Evolutionary conservation across 2,113 vertebrate species (phyloP).

Genomic region (Sphaerodactylus townsendi): DNA sequence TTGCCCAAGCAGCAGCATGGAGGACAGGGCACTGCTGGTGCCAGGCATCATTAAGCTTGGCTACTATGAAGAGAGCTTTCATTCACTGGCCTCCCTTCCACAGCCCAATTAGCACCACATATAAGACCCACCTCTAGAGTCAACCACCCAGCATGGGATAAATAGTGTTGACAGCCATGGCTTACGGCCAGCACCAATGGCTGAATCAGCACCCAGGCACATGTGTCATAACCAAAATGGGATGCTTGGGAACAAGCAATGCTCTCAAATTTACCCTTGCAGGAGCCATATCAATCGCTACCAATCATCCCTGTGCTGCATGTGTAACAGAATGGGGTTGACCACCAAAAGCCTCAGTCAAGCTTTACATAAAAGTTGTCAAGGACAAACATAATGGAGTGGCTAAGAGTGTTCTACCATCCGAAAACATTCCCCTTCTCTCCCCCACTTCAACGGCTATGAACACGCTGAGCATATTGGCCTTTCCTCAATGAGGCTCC

Average conservation of each 20-base stretch:
- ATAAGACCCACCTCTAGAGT: neutral
- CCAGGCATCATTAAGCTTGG: constrained; percentile 57
- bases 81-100: constrained; percentile 6
- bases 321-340: neutral
- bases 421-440: no score
- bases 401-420: neutral
- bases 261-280: neutral
- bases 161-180: neutral
- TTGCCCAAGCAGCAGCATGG: neutral
- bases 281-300: neutral
- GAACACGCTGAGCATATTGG: no score
- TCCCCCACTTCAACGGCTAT: neutral
- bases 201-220: neutral
- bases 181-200: rapidly evolving
- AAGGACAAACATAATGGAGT: no score
- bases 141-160: neutral
- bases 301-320: neutral
- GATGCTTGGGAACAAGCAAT: neutral
- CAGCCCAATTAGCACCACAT: constrained; percentile 51
- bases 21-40: neutral
- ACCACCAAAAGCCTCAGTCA: neutral
- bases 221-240: neutral
- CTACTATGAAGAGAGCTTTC: constrained; percentile 55
- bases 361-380: neutral
- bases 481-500: neutral